These are phyloP conservation scores for Caranx melampygus DNA, from an alignment of 2,113 vertebrate genomes.

Conservation along the genomic window DNA sequence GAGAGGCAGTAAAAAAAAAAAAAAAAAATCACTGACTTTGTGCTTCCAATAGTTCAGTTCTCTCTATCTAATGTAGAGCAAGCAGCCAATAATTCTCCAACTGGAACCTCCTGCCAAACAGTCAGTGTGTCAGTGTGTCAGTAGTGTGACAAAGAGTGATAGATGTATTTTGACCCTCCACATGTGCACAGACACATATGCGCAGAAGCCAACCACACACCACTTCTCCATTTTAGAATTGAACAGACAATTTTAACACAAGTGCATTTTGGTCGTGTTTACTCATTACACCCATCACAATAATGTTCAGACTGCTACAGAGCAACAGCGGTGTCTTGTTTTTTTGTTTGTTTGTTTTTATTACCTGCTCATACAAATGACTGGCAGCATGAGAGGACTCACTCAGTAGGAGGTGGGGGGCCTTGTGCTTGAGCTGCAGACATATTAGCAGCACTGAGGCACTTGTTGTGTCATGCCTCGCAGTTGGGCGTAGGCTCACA, in stretches of 20 bases:
- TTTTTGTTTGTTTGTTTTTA: neutral
- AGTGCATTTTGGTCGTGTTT: neutral
- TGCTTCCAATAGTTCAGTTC: conserved; percentile 34
- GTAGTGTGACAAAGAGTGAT: neutral
- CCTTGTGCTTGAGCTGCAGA: conserved; percentile 21
- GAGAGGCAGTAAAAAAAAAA: neutral
- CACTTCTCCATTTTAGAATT: neutral
- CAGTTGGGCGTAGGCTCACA: conserved; percentile 27
- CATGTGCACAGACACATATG: neutral
- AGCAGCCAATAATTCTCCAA: conserved; percentile 14
- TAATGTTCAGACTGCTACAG: neutral
- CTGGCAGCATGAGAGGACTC: neutral
- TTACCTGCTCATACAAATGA: conserved; percentile 16
- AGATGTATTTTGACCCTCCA: conserved; percentile 28
- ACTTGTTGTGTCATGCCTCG: conserved; percentile 60
- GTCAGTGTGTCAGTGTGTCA: conserved; percentile 64
- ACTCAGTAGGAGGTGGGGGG: neutral
- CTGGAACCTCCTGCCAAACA: conserved; percentile 5
- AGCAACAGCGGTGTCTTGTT: neutral
- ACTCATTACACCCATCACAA: neutral
- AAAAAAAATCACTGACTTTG: conserved; percentile 53
- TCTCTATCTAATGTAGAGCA: conserved; percentile 42
- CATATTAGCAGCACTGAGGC: conserved; percentile 21
- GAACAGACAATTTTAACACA: neutral
- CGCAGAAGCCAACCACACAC: neutral